Conservation (phyloP, 2,888 invertebrate genomes). For the Diplazon laetatorius region DNA sequence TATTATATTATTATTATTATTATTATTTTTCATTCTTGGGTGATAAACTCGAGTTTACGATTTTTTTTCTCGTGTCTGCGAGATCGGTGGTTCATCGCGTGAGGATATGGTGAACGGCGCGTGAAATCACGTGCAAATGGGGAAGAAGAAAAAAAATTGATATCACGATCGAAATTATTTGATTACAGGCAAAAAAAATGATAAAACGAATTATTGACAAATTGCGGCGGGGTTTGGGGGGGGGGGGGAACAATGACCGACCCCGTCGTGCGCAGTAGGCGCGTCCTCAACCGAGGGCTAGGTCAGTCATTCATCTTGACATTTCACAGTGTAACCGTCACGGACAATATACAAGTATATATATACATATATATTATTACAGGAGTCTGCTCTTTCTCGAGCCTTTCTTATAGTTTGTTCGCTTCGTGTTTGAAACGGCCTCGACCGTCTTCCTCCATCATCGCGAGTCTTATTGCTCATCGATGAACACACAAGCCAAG, state of each 20-base stretch:
- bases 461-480: constrained; percentile 17
- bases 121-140: no score
- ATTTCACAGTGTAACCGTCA: constrained; percentile 66
- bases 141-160: no score
- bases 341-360: no score
- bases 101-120: no score
- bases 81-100: no score
- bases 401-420: constrained; percentile 63
- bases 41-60: no score
- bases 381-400: constrained; percentile 51
- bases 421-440: constrained; percentile 47
- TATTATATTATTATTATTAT: no score
- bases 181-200: background rate
- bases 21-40: no score
- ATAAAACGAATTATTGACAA: constrained; percentile 1
- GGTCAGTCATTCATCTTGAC: constrained; percentile 73
- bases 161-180: no score
- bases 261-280: constrained; percentile 61
- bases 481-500: constrained; percentile 16
- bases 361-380: no score
- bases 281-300: constrained; percentile 73
- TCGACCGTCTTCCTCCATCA: constrained; percentile 43
- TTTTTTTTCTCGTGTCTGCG: no score
- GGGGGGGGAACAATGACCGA: constrained; percentile 14
- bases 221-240: no score